Evolutionary conservation across 2,888 invertebrate genomes (phyloP), one percentile per base, ranked within the genome.

Genomic region (Bibio marci): DNA sequence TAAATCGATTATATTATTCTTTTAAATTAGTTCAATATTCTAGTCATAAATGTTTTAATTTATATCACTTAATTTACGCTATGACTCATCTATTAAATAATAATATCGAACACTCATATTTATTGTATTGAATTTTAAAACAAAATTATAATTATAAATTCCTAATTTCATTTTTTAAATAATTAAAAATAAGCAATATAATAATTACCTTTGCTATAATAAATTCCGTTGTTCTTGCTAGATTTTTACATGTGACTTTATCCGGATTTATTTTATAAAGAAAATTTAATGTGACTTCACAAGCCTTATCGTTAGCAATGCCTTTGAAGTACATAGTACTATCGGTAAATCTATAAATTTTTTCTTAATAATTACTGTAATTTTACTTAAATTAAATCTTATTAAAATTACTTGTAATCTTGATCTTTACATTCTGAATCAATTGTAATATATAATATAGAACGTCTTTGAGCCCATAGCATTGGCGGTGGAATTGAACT

Each of bases 381-480:
- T 7, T 7, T 25, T 25, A 25, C 8, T 25, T 7, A 13, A 52
- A 52, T 37, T 42, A 45, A 35, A 52, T 36, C 32, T 47, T 47
- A 18, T 48, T 22, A 11, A 44, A 71, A 72, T 55, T 73, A 69
- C 65, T 76, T 80, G 52, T 92, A 76, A 50, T 70, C 71, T 39
- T 90, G 87, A 54, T 82, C 73, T 67, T 82, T 85, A 56, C 82
- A 81, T 69, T 91, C 92, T 54, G 94, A 70, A 64, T 83, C 85
- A 59, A 95, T 78, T 48, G 90, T 92, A 50, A 97, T 70, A 57
- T 77, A 87, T 46, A 95, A 62, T 51, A 81, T 67, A 52, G 77
- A 74, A 52, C 74, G 76, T 54, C 88, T 73, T 63, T 95, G 94
- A 41, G 94, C 94, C 95, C 95, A 95, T 64, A 83, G 72, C 50